A percentile compares a stretch with the other conserved stretches of the same genome.
These are phyloP conservation scores for Crax fasciolata DNA, from an alignment of 2,797 vertebrate species.

Conservation along the genomic window DNA sequence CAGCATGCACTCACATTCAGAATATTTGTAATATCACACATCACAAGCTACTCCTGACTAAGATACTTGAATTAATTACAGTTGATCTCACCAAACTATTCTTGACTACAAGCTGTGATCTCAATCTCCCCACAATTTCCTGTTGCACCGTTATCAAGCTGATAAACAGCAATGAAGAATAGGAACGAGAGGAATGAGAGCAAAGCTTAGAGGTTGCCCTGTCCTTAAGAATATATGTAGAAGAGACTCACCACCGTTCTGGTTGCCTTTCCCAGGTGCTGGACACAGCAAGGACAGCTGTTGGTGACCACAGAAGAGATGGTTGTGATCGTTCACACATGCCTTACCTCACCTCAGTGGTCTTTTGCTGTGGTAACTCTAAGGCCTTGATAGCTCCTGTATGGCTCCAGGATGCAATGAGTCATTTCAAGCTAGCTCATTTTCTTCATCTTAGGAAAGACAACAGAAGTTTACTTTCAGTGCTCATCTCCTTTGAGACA, in stretches of 20 bases:
- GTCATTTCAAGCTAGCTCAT: neutral
- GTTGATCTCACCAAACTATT: neutral
- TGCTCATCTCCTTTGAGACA: neutral
- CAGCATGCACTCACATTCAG: neutral
- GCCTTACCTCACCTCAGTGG: fast-evolving
- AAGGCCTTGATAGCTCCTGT: neutral
- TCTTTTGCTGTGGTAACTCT: fast-evolving
- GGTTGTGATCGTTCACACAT: fast-evolving
- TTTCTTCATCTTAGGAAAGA: neutral
- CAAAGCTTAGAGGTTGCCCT: neutral
- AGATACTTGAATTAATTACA: neutral
- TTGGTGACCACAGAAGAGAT: neutral
- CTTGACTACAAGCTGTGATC: neutral
- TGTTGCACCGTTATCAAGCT: neutral
- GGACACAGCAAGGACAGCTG: neutral
- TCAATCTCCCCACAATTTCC: neutral
- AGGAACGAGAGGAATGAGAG: neutral
- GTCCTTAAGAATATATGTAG: fast-evolving
- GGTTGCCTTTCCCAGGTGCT: neutral
- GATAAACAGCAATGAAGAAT: fast-evolving
- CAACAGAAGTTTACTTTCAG: fast-evolving
- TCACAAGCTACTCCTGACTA: neutral
- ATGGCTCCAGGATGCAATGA: neutral
- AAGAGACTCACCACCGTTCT: neutral
- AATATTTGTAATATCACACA: neutral